Evolutionary conservation across 2,797 vertebrate genomes (phyloP), one percentile per base, ranked within the genome.

Genomic region (Lithobates sylvaticus): DNA sequence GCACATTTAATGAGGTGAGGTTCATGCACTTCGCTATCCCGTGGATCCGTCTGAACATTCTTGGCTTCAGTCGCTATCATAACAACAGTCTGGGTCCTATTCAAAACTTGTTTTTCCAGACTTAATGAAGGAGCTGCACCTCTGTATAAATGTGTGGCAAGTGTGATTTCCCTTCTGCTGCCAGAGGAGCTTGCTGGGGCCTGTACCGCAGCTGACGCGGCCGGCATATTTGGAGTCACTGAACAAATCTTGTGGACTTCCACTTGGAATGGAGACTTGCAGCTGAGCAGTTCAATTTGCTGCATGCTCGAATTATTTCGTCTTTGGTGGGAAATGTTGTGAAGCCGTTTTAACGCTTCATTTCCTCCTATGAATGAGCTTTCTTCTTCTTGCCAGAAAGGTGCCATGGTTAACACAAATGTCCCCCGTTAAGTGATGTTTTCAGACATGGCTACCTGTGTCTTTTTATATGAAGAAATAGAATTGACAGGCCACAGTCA

Each of bases 221-320:
- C 90, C 88, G 88, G 90, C 81, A 90, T 86, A 86, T 91, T 89
- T 84, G 89, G 90, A 91, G 90, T 86, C 72, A 50, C 77, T 86
- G 90, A 91, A 90, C 89, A 91, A 90, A 91, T 89, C 89, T 89
- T 91, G 88, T 89, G 84, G 86, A 85, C 88, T 88, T 91, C 87
- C 81, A 89, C 78, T 54, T 76, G 92, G 89, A 91, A 91, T 89
- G 88, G 88, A 84, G 84, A 89, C 90, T 90, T 91, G 90, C 90
- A 93, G 79, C 82, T 88, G 88, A 89, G 89, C 86, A 81, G 87
- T 88, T 69, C 32, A 86, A 65, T 89, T 39, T 83, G 0, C 88
- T 88, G 88, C 84, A 88, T 91, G 89, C 85, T 89, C 81, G 86
- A 72, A 86, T 91, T 89, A 88, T 89, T 88, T 89, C 88, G 79